Evolutionary conservation across 1,140 invertebrate genomes (phyloP).

Genomic region (Nebria ingens): DNA sequence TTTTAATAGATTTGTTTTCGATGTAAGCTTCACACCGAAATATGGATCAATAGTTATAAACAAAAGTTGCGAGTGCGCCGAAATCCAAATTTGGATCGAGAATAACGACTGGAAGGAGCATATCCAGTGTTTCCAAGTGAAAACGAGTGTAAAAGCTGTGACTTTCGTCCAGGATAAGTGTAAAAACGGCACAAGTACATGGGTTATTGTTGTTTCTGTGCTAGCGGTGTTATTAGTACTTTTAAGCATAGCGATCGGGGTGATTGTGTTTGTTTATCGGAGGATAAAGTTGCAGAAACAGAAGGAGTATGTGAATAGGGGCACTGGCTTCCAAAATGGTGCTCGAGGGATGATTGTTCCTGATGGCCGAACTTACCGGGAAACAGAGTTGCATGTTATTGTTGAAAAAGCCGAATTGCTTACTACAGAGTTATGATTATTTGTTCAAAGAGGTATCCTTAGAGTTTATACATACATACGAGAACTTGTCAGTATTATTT

Average conservation of each 20-base stretch:
- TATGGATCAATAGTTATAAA: conserved; percentile 49
- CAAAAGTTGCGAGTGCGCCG: conserved; percentile 45
- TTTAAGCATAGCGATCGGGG: conserved; percentile 20
- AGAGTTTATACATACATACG: too few relatives aligned
- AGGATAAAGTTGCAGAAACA: conserved; percentile 17
- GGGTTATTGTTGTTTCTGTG: conserved; percentile 24
- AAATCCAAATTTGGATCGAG: conserved; percentile 34
- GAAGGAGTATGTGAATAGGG: conserved; percentile 14
- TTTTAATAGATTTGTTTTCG: conserved; percentile 32
- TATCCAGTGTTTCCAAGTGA: neutral
- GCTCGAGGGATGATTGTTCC: conserved; percentile 56
- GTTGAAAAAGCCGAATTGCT: conserved; percentile 70
- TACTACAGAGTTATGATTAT: conserved; percentile 58
- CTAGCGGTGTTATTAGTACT: conserved; percentile 20
- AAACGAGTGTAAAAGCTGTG: neutral
- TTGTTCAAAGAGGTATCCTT: too few relatives aligned
- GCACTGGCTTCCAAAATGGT: conserved; percentile 15
- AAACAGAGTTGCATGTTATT: conserved; percentile 74
- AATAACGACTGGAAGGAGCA: conserved; percentile 16
- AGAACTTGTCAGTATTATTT: too few relatives aligned
- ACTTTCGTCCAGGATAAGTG: conserved; percentile 18
- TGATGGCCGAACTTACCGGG: conserved; percentile 66
- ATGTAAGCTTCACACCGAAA: conserved; percentile 40
- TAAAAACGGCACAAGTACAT: conserved; percentile 23
- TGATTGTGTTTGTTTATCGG: conserved; percentile 24